Conservation (phyloP, 2,113 vertebrate genomes). For the Strix uralensis region DNA sequence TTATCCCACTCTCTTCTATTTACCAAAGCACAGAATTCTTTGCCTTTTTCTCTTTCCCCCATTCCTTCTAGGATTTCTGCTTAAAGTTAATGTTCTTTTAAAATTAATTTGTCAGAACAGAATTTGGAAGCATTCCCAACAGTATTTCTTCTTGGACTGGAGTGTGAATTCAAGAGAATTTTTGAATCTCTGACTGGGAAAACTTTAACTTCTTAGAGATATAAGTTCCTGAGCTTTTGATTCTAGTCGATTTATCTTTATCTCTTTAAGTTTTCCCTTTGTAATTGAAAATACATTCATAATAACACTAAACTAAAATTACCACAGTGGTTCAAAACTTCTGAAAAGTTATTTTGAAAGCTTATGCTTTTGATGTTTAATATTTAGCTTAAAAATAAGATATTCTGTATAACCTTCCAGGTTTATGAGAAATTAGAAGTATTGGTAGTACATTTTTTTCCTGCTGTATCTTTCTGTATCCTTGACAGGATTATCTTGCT, state of each 20-base stretch:
- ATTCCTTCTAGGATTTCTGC: neutral
- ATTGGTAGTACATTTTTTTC: neutral
- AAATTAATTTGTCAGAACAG: neutral
- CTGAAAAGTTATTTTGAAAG: neutral
- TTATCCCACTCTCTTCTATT: neutral
- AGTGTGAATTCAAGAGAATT: neutral
- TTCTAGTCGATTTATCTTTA: neutral
- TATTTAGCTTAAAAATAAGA: neutral
- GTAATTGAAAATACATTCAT: neutral
- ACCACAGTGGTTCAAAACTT: neutral
- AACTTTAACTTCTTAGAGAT: neutral
- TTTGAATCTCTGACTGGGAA: neutral
- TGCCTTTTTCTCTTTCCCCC: neutral
- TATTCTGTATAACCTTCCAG: accelerated
- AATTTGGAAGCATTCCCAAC: neutral
- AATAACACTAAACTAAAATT: neutral
- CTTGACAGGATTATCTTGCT: neutral
- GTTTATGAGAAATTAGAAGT: neutral
- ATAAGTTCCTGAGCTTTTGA: neutral
- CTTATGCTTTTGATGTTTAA: neutral
- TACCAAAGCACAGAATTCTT: neutral
- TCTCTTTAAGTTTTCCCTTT: neutral
- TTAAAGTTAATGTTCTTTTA: neutral
- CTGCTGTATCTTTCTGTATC: neutral
- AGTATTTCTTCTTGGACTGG: neutral